Percentiles rank a stretch among this genome's conserved stretches.
These are phyloP conservation scores for Eucriotettix oculatus DNA, from an alignment of 2,888 invertebrate genomes.

Conservation along the genomic window DNA sequence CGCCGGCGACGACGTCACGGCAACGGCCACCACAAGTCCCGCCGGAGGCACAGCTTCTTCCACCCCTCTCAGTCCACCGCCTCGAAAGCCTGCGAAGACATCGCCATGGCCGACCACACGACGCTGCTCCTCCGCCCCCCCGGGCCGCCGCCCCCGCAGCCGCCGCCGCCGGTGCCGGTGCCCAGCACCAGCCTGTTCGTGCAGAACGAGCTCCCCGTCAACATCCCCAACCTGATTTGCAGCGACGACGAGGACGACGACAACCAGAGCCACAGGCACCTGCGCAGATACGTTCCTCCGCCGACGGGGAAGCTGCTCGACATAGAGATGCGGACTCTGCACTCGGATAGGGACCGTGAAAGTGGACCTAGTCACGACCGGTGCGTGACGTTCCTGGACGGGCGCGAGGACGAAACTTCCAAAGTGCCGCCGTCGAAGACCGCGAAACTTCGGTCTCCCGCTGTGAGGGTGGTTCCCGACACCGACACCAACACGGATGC, in stretches of 20 bases:
- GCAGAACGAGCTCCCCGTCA: constrained; percentile 1
- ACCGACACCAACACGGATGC: constrained; percentile 8
- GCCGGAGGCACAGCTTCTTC: not conserved
- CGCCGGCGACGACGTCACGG: constrained; percentile 2
- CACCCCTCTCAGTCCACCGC: not conserved
- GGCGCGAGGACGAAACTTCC: constrained; percentile 9
- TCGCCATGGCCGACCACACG: constrained; percentile 7
- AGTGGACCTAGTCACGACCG: not conserved
- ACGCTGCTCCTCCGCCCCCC: constrained; percentile 1
- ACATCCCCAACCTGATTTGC: not conserved
- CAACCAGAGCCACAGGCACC: not conserved
- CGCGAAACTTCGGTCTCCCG: not conserved
- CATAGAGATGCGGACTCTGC: not conserved
- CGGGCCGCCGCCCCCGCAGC: constrained; percentile 12
- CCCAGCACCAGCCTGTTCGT: constrained; percentile 1
- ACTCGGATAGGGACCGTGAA: not conserved
- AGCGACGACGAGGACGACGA: not conserved
- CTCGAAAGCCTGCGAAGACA: constrained; percentile 2
- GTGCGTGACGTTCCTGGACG: constrained; percentile 16
- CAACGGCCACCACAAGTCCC: not conserved
- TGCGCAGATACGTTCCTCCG: not conserved
- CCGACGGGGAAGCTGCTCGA: not conserved
- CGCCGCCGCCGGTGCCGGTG: constrained; percentile 9
- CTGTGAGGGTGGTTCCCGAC: not conserved
- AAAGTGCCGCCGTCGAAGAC: constrained; percentile 18